phyloP scores from a whole-genome alignment of 1,140 invertebrate species.

The Druon quercuslanigerum region DNA sequence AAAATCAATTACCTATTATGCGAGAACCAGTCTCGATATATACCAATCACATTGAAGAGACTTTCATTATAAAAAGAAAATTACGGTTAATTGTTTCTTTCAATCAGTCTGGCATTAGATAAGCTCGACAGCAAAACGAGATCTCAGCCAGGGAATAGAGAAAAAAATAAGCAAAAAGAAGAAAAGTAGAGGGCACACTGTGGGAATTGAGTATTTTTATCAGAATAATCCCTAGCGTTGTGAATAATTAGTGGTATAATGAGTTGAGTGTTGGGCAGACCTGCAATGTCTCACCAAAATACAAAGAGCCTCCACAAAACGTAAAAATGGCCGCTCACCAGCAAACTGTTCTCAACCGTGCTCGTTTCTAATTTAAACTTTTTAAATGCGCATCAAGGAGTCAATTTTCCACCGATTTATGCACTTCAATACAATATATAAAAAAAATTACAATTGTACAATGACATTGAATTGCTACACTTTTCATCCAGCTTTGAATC shows the following conservation, averaged over 20 bases:
- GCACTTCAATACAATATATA: background rate
- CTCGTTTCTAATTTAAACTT: slow-evolving; percentile 29
- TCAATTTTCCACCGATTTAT: background rate
- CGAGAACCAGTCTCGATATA: background rate
- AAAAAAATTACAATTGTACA: background rate
- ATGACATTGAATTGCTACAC: background rate
- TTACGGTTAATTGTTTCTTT: slow-evolving; percentile 50
- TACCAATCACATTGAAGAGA: slow-evolving; percentile 12
- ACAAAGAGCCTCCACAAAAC: slow-evolving; percentile 69
- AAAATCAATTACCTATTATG: slow-evolving; percentile 21
- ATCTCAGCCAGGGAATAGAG: slow-evolving; percentile 46
- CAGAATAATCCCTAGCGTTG: slow-evolving; percentile 68
- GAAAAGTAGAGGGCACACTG: slow-evolving; percentile 44
- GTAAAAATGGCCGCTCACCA: slow-evolving; percentile 62
- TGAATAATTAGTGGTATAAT: slow-evolving; percentile 77
- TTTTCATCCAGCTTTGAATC: background rate
- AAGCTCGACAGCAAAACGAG: slow-evolving; percentile 28
- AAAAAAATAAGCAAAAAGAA: slow-evolving; percentile 45
- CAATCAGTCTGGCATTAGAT: slow-evolving; percentile 36
- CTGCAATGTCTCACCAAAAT: slow-evolving; percentile 70
- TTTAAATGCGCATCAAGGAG: background rate
- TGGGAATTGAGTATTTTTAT: slow-evolving; percentile 68
- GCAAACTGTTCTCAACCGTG: slow-evolving; percentile 69
- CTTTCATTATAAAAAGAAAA: slow-evolving; percentile 47
- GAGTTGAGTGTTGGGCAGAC: slow-evolving; percentile 73